Evolutionary conservation across 2,113 vertebrate species (phyloP).

Genomic region (Hipposideros armiger): DNA sequence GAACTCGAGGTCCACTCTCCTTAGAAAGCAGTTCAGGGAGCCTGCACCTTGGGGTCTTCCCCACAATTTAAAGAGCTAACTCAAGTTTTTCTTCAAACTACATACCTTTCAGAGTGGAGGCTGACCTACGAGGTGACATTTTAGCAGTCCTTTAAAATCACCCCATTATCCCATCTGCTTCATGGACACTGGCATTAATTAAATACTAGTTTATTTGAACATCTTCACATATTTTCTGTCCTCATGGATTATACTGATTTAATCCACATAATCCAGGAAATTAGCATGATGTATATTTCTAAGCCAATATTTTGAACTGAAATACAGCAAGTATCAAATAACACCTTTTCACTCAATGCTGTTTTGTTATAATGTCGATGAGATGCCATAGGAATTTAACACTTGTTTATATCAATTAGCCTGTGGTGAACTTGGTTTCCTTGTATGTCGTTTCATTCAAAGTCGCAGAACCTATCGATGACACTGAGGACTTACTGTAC

Average conservation of each 20-base stretch:
- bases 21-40: background rate
- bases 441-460: too few relatives aligned
- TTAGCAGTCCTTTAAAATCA: constrained; percentile 15
- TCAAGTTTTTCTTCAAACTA: background rate
- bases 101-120: background rate
- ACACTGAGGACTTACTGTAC: too few relatives aligned
- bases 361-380: background rate
- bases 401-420: too few relatives aligned
- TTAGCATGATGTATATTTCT: background rate
- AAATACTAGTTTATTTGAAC: constrained; percentile 16
- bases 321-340: background rate
- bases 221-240: background rate
- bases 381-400: too few relatives aligned
- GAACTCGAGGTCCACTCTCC: background rate
- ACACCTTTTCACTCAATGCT: background rate
- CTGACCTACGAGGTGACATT: background rate
- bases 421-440: too few relatives aligned
- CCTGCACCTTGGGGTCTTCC: background rate
- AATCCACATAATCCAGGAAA: constrained; percentile 9
- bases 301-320: constrained; percentile 33
- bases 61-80: background rate
- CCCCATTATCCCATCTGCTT: background rate
- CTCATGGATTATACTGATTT: background rate
- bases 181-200: background rate
- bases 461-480: too few relatives aligned